Percentiles rank a stretch among this genome's conserved stretches.
Evolutionary conservation across 2,113 vertebrate species (phyloP).

Genomic region (Ibidorhyncha struthersii): DNA sequence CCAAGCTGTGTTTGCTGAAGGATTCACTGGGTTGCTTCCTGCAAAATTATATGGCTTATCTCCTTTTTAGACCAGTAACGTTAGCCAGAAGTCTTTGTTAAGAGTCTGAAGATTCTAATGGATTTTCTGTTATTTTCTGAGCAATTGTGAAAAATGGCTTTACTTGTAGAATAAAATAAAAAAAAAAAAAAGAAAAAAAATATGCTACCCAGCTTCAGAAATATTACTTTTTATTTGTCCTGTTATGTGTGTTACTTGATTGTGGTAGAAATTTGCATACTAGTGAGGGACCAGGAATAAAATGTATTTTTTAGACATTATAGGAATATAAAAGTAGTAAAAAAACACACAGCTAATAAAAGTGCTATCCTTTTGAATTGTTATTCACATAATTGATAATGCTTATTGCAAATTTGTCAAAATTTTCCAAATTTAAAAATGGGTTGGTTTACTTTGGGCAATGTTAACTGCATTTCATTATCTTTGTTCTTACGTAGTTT

Average conservation of each 20-base stretch:
- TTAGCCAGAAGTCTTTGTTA: constrained; percentile 44
- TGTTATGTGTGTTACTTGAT: neutral
- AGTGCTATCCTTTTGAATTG: neutral
- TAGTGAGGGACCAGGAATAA: neutral
- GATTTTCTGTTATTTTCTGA: constrained; percentile 33
- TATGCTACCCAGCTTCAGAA: neutral
- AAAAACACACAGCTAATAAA: neutral
- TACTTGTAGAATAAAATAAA: neutral
- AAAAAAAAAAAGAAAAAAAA: neutral
- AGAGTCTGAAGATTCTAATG: constrained; percentile 24
- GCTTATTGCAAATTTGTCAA: neutral
- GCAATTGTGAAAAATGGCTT: constrained; percentile 7
- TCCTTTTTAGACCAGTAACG: constrained; percentile 59
- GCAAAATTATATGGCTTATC: constrained; percentile 70
- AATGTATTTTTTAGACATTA: neutral
- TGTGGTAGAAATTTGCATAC: neutral
- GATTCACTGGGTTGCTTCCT: constrained; percentile 65
- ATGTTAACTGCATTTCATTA: neutral
- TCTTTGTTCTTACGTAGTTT: neutral
- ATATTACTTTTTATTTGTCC: neutral
- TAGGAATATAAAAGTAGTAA: neutral
- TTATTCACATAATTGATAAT: neutral
- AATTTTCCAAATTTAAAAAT: neutral
- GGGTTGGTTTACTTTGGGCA: neutral
- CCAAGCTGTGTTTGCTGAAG: constrained; percentile 67